These are phyloP conservation scores for cattle (Bos taurus) DNA, from an alignment of 2,113 vertebrate genomes.

Conservation along the genomic window ARS-UCD2.0 NC_037357.1:58435501-58436000, in stretches of 20 bases:
- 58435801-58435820: not conserved
- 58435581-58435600: not conserved
- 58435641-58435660: not conserved
- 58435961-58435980: not conserved
- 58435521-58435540: not conserved
- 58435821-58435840: not conserved
- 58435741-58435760: not conserved
- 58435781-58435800: not conserved
- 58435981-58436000: not conserved
- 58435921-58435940: constrained; percentile 18
- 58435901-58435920: not conserved
- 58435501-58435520: not conserved
- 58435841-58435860: not conserved
- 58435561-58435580: not conserved
- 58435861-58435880: not conserved
- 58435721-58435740: not conserved
- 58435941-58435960: not conserved
- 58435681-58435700: not conserved
- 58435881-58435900: not conserved
- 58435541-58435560: constrained; percentile 6
- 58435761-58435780: not conserved
- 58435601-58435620: not conserved
- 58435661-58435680: not conserved
- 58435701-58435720: not conserved
- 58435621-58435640: not conserved